phyloP scores from a whole-genome alignment of 2,888 invertebrate species.

The Teinopalpus imperialis region DNA sequence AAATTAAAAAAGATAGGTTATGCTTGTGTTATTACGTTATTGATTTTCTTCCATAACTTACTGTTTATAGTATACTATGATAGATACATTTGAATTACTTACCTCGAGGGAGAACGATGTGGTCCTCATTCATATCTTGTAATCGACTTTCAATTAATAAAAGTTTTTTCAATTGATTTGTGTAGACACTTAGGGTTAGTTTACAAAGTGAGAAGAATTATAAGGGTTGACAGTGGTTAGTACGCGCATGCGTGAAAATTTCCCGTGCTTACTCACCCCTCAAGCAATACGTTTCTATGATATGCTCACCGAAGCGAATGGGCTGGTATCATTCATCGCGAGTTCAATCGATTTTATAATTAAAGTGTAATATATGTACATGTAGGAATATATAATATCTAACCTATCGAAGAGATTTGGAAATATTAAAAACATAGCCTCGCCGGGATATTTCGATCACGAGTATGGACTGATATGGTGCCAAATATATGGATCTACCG shows the following conservation, averaged over 20 bases:
- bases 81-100: too few species aligned
- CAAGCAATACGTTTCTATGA: not conserved
- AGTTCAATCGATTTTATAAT: too few species aligned
- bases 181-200: conserved; percentile 32
- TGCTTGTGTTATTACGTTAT: conserved; percentile 69
- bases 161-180: conserved; percentile 42
- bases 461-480: too few species aligned
- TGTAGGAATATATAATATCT: too few species aligned
- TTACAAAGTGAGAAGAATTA: conserved; percentile 36
- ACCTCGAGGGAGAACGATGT: conserved; percentile 93
- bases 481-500: too few species aligned
- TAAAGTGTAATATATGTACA: too few species aligned
- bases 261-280: conserved; percentile 16
- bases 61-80: too few species aligned
- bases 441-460: too few species aligned
- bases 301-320: not conserved
- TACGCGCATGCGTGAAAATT: conserved; percentile 33
- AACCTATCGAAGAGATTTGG: too few species aligned
- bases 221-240: conserved; percentile 31
- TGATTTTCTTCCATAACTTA: conserved; percentile 55
- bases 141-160: conserved; percentile 61
- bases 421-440: too few species aligned
- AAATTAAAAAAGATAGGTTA: conserved; percentile 49
- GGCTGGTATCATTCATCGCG: too few species aligned
- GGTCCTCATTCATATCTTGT: conserved; percentile 94